Evolutionary conservation across 2,888 invertebrate species (phyloP).

Genomic region (Zaprionus obscuricornis): DNA sequence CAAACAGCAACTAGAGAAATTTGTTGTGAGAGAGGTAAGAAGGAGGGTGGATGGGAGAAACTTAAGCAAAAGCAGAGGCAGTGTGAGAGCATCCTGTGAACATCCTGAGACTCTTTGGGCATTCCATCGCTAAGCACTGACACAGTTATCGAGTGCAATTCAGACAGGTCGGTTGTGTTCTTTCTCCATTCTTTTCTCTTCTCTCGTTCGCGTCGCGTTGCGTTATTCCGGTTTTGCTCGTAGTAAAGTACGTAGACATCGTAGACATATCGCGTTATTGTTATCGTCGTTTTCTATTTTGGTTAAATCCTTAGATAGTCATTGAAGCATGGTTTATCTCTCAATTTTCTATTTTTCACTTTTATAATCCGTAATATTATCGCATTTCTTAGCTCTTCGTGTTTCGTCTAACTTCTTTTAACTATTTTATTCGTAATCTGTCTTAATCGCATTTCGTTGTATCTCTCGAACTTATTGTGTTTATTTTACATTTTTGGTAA

Average conservation of each 20-base stretch:
- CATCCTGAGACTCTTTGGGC: constrained; percentile 54
- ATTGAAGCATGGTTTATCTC: constrained; percentile 30
- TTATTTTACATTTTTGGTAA: constrained; percentile 43
- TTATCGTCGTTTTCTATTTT: constrained; percentile 22
- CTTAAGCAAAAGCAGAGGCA: no score
- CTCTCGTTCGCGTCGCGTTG: constrained; percentile 51
- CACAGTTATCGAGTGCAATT: constrained; percentile 83
- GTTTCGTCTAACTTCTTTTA: constrained; percentile 45
- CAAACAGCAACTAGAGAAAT: constrained; percentile 52
- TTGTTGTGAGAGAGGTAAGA: no score
- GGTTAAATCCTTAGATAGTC: constrained; percentile 50
- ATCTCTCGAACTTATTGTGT: not conserved
- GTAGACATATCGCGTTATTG: constrained; percentile 19
- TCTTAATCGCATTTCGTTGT: constrained; percentile 48
- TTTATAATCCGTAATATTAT: constrained; percentile 10
- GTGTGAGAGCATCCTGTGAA: no score
- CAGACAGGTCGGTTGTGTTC: constrained; percentile 82
- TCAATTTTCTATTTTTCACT: constrained; percentile 26
- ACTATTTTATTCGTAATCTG: no score
- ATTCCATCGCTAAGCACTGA: constrained; percentile 71
- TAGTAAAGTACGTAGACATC: no score
- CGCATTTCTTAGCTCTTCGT: constrained; percentile 27
- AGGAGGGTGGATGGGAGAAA: no score
- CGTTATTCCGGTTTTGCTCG: constrained; percentile 21
- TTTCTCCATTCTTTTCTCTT: constrained; percentile 25